Base-by-base conservation (phyloP, 2,888 invertebrate genomes). In the Cerceris rybyensis region DNA sequence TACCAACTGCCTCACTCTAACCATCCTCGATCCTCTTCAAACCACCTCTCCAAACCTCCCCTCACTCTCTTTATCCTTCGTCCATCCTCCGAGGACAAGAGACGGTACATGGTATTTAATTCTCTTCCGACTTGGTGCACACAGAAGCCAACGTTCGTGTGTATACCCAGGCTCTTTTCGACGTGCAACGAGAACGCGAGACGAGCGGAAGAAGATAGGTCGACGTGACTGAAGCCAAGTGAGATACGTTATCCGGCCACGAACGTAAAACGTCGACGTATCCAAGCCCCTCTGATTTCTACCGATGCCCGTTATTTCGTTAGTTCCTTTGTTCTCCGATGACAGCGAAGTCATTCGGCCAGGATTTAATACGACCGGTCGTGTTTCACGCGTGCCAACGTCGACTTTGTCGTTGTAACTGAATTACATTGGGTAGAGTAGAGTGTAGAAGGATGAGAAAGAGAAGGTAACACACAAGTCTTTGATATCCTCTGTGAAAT, bases 41-140 rank as follows among this genome's bases (percentile, higher is more conserved):
- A 28, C 28, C 28, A 55, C 14, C 75, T 74, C 77, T 83, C 75
- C 72, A 63, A 39, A 61, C 71, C 42, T 58, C 59, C 41, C 55
- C n/a, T 11, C 57, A n/a, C 54, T 14, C 14, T 28, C 57, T 49
- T 41, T 43, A 46, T 11, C 57, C 55, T 57, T 8, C 57, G n/a
- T 28, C 46, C 28, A 49, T 16, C 57, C 28, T 16, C 55, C 55
- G n/a, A 28, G n/a, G 13, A 1, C 49, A 72, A 80, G 41, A 69
- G 70, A 80, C 77, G 63, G 77, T 77, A 74, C 77, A 71, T 69
- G 80, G 69, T 67, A 71, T 77, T 81, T 80, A 80, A 80, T 80
- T 75, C 77, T 74, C 71, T 65, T 64, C 73, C 57, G 71, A 69
- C 71, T 68, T 69, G 64, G 64, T 65, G 49, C 68, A 61, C 58